phyloP scores from a whole-genome alignment of 2,797 vertebrate genomes.

The Girardinus metallicus region DNA sequence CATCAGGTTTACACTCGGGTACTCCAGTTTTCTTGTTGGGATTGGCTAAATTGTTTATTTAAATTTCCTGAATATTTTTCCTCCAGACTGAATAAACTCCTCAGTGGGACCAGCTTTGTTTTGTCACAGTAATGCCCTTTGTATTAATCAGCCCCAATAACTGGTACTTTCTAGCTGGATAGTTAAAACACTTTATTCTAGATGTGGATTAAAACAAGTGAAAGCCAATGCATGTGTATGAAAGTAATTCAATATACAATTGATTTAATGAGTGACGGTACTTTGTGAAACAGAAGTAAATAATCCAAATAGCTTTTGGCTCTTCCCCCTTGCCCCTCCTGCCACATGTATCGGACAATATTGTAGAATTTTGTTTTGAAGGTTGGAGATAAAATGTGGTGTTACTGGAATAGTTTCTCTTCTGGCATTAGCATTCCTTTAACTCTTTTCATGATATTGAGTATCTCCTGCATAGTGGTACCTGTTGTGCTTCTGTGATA shows the following conservation, averaged over 20 bases:
- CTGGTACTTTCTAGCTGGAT: slow-evolving; percentile 68
- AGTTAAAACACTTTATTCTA: slow-evolving; percentile 49
- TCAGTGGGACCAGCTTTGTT: slow-evolving; percentile 49
- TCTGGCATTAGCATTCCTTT: slow-evolving; percentile 71
- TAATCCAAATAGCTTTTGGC: slow-evolving; percentile 73
- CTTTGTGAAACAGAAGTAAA: slow-evolving; percentile 55
- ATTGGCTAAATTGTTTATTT: slow-evolving; percentile 54
- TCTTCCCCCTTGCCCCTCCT: slow-evolving; percentile 56
- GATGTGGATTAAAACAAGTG: slow-evolving; percentile 31
- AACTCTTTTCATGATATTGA: slow-evolving; percentile 53
- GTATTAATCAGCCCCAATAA: slow-evolving; percentile 52
- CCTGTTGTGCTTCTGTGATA: slow-evolving; percentile 85
- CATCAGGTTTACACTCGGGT: slow-evolving; percentile 75
- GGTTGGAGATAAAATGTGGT: slow-evolving; percentile 53
- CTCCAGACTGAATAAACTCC: slow-evolving; percentile 27
- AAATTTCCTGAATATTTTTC: slow-evolving; percentile 12
- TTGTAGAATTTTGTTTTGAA: slow-evolving; percentile 60
- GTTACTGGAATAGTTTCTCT: slow-evolving; percentile 51
- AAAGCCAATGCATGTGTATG: slow-evolving; percentile 55
- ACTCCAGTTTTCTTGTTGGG: slow-evolving; percentile 61
- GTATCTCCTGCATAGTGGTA: slow-evolving; percentile 80
- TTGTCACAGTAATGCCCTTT: slow-evolving; percentile 37
- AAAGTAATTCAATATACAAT: slow-evolving; percentile 34
- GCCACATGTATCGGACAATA: slow-evolving; percentile 66
- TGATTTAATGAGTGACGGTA: slow-evolving; percentile 55